Conservation (phyloP, 92 coral and sea anemone genomes). For the Phenganax marumi region DNA sequence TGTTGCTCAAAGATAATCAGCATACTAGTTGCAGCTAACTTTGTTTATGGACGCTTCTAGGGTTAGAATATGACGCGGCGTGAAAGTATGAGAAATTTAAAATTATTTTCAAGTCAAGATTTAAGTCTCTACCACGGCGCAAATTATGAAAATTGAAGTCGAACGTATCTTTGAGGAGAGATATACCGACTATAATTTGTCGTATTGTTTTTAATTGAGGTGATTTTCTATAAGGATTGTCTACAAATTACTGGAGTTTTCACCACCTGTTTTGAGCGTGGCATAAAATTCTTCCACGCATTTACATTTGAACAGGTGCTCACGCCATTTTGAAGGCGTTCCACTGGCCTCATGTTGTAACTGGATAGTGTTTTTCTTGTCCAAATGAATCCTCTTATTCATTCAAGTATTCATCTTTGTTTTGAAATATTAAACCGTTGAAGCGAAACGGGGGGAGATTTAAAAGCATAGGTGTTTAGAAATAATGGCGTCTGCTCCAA, state of each 20-base stretch:
- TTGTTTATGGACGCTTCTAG: slow-evolving; percentile 24
- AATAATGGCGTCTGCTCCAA: slow-evolving; percentile 29
- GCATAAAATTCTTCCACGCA: not conserved
- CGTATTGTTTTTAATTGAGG: not conserved
- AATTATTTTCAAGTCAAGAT: not conserved
- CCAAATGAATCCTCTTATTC: not conserved
- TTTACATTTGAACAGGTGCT: slow-evolving; percentile 12
- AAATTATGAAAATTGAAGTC: not conserved
- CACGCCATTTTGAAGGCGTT: not conserved
- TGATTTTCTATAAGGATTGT: not conserved
- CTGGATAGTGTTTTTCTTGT: not conserved
- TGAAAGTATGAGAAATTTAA: not conserved
- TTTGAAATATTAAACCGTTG: slow-evolving; percentile 26
- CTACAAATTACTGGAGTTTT: not conserved
- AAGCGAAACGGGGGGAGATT: slow-evolving; percentile 13
- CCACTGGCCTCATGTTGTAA: not conserved
- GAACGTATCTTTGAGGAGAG: not conserved
- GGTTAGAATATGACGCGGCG: not conserved
- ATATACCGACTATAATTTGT: too few species aligned
- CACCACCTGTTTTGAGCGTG: slow-evolving; percentile 16
- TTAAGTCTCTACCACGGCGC: too few species aligned
- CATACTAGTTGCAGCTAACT: not conserved
- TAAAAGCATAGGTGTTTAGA: not conserved
- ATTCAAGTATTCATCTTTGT: not conserved
- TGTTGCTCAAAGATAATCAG: not conserved